Percentiles rank a stretch among this genome's conserved stretches.
Conservation (phyloP, 2,888 invertebrate species). For the Clusia tigrina region DNA sequence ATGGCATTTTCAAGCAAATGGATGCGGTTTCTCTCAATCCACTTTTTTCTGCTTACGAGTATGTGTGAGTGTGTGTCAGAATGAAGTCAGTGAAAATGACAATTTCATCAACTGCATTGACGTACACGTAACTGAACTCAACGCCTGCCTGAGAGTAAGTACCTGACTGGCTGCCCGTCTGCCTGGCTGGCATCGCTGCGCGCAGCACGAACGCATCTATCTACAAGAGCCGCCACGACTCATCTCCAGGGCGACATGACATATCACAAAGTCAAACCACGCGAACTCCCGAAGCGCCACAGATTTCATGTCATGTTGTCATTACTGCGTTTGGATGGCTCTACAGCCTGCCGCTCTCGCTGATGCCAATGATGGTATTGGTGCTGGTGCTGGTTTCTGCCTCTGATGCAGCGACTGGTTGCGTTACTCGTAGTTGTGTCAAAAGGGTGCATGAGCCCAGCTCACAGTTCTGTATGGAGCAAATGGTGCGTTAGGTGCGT, state of each 20-base stretch:
- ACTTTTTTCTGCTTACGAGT: slow-evolving; percentile 4
- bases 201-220: not conserved
- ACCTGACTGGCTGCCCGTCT: too few relatives aligned
- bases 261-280: slow-evolving; percentile 29
- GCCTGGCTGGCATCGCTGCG: not conserved
- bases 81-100: slow-evolving; percentile 17
- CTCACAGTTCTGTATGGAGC: too few relatives aligned
- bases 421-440: not conserved
- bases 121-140: slow-evolving; percentile 5
- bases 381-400: not conserved
- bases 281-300: slow-evolving; percentile 28
- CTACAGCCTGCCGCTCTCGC: not conserved
- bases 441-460: slow-evolving; percentile 7
- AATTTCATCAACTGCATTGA: slow-evolving; percentile 22
- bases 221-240: slow-evolving; percentile 12
- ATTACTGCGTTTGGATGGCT: slow-evolving; percentile 19
- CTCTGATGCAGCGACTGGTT: not conserved
- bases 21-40: not conserved
- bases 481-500: too few relatives aligned
- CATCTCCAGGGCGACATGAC: slow-evolving; percentile 33
- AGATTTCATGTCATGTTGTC: slow-evolving; percentile 31
- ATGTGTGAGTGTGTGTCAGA: not conserved
- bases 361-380: not conserved
- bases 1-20: slow-evolving; percentile 19
- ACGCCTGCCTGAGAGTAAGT: not conserved